Percentiles rank a stretch among this genome's conserved stretches.
These are phyloP conservation scores for Ridgeia piscesae DNA, from an alignment of 1,140 invertebrate genomes.

Conservation along the genomic window DNA sequence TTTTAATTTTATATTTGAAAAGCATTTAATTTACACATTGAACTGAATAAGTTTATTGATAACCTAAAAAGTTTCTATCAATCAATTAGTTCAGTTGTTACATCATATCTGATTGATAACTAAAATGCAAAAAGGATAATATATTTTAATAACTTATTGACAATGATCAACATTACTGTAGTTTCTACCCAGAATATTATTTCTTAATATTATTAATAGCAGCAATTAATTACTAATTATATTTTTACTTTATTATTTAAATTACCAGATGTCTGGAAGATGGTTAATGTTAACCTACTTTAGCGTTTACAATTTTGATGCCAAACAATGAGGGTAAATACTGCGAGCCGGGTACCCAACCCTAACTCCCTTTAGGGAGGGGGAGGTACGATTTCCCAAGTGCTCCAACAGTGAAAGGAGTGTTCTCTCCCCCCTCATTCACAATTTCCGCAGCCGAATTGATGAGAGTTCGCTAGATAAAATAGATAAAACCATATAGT, in stretches of 20 bases:
- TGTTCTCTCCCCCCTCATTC: slow-evolving; percentile 20
- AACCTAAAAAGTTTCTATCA: too few relatives aligned
- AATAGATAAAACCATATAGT: neutral
- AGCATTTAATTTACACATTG: too few relatives aligned
- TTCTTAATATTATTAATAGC: too few relatives aligned
- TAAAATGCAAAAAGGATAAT: neutral
- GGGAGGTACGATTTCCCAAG: slow-evolving; percentile 29
- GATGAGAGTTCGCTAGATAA: neutral
- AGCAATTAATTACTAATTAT: too few relatives aligned
- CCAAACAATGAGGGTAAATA: slow-evolving; percentile 7
- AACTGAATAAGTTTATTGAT: too few relatives aligned
- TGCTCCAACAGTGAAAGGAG: slow-evolving; percentile 22
- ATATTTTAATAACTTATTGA: neutral
- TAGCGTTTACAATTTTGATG: slow-evolving; percentile 9
- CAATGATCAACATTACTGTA: too few relatives aligned
- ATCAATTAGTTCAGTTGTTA: too few relatives aligned
- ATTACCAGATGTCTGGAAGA: neutral
- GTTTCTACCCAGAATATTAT: too few relatives aligned
- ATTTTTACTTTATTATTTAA: neutral
- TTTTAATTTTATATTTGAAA: too few relatives aligned
- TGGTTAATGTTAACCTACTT: neutral
- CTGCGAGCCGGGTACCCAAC: slow-evolving; percentile 30
- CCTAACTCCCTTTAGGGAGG: slow-evolving; percentile 26
- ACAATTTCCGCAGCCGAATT: neutral
- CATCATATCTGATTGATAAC: too few relatives aligned